These are phyloP conservation scores for Orientallactaga bullata DNA, from an alignment of 2,113 vertebrate species.

Conservation along the genomic window DNA sequence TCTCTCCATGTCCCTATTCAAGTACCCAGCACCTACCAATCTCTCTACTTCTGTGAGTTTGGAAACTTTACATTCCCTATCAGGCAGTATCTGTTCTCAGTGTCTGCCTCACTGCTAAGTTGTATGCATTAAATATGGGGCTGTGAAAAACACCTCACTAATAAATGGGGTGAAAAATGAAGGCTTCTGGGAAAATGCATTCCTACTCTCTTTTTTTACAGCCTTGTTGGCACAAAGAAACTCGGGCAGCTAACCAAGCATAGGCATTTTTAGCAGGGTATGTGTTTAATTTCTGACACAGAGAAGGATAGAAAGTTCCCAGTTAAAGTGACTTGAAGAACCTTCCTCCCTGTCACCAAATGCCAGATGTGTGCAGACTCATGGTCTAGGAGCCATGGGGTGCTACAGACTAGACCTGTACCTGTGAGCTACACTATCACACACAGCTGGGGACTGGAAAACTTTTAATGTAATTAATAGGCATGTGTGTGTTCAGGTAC, in stretches of 20 bases:
- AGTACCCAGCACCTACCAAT: background rate
- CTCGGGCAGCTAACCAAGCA: background rate
- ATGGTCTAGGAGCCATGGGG: background rate
- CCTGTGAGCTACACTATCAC: background rate
- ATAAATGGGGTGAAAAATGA: background rate
- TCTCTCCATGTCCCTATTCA: background rate
- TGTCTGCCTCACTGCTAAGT: background rate
- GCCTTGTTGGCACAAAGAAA: slow-evolving; percentile 4
- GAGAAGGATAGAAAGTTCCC: background rate
- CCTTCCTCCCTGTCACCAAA: background rate
- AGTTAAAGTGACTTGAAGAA: background rate
- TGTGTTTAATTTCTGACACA: background rate
- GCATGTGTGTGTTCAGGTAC: too few relatives aligned
- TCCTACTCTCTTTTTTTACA: background rate
- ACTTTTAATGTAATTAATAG: background rate
- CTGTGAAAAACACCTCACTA: background rate
- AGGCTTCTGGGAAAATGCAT: background rate
- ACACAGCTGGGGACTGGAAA: background rate
- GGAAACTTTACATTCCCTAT: background rate
- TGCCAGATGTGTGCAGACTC: background rate
- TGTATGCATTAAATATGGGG: background rate
- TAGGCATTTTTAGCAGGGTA: background rate
- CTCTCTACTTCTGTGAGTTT: background rate
- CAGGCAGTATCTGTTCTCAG: background rate
- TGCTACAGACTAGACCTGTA: background rate